These are phyloP conservation scores for Chiloscyllium punctatum DNA, from an alignment of 2,797 vertebrate species.

Conservation along the genomic window DNA sequence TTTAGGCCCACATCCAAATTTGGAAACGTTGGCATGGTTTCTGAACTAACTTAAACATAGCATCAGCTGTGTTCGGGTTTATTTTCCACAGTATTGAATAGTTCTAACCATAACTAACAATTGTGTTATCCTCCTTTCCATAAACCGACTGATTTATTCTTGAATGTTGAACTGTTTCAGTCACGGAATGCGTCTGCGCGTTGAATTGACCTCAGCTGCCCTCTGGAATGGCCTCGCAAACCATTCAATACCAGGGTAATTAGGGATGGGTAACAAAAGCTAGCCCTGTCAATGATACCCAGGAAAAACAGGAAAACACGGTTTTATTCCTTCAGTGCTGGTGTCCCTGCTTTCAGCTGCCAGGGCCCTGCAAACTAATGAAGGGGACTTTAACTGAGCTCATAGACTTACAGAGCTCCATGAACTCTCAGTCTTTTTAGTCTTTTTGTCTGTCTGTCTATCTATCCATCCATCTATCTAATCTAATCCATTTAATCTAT, in stretches of 20 bases:
- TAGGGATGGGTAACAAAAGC: no score
- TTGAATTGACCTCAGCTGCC: no score
- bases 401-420: background rate
- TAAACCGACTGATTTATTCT: background rate
- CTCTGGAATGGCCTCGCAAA: no score
- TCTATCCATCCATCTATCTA: background rate
- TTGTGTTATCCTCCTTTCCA: background rate
- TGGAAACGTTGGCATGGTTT: background rate
- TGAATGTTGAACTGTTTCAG: background rate
- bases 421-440: background rate
- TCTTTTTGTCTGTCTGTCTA: no score
- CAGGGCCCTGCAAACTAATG: background rate
- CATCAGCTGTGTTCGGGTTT: background rate
- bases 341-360: background rate
- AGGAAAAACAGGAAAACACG: no score
- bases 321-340: background rate
- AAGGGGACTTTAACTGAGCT: background rate
- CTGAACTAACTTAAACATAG: background rate
- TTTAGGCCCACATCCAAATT: background rate
- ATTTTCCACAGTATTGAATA: background rate
- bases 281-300: no score
- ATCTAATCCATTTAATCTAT: no score
- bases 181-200: background rate
- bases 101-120: background rate
- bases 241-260: no score